Evolutionary conservation across 2,888 invertebrate genomes (phyloP).

Genomic region (Malthinus seriepunctatus): DNA sequence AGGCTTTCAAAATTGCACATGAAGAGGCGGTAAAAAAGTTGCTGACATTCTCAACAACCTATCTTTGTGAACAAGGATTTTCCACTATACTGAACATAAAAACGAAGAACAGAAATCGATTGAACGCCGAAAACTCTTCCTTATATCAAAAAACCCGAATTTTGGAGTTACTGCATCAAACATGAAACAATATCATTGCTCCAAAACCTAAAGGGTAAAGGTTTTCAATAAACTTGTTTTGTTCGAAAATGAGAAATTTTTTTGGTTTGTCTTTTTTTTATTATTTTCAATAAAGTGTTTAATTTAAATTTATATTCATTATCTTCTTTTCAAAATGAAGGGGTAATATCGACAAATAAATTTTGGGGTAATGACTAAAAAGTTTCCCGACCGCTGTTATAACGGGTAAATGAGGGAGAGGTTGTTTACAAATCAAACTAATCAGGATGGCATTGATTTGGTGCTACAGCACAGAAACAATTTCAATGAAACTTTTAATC

Average conservation of each 20-base stretch:
- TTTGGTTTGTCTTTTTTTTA: too few relatives aligned
- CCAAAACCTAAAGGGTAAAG: slow-evolving; percentile 34
- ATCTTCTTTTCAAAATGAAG: slow-evolving; percentile 33
- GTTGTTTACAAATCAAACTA: neutral
- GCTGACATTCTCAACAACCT: too few relatives aligned
- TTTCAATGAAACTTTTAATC: neutral
- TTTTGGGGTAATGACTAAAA: too few relatives aligned
- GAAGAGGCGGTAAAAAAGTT: too few relatives aligned
- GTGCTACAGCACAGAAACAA: neutral
- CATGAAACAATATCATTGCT: slow-evolving; percentile 35
- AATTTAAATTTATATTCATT: slow-evolving; percentile 29
- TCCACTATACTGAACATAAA: slow-evolving; percentile 33
- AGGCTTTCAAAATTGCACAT: too few relatives aligned
- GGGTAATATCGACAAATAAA: too few relatives aligned
- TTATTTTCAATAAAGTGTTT: too few relatives aligned
- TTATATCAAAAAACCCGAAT: slow-evolving; percentile 35
- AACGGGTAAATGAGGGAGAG: neutral
- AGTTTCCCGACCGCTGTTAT: too few relatives aligned
- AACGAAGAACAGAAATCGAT: slow-evolving; percentile 36
- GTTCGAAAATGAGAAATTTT: too few relatives aligned
- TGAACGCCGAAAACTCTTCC: slow-evolving; percentile 33
- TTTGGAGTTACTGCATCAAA: slow-evolving; percentile 32
- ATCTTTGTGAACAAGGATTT: too few relatives aligned
- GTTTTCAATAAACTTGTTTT: too few relatives aligned
- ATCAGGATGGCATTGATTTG: neutral